phyloP scores from a whole-genome alignment of 2,113 vertebrate species.

The Siniperca chuatsi region DNA sequence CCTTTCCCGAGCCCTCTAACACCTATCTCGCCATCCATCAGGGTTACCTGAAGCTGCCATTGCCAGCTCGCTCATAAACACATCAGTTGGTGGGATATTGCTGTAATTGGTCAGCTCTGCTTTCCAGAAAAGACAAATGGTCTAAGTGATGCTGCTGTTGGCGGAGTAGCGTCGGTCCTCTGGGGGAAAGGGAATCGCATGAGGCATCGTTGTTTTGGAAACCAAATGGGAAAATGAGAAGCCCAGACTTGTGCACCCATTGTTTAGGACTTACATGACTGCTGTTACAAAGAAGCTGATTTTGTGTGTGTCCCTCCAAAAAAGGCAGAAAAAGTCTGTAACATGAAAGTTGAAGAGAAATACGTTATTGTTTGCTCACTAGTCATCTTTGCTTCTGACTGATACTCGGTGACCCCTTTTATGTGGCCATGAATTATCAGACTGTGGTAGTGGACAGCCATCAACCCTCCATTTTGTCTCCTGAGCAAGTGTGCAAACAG shows the following conservation, averaged over 20 bases:
- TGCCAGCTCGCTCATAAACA: conserved; percentile 36
- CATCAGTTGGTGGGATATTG: conserved; percentile 36
- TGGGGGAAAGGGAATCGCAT: neutral
- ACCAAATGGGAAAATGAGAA: conserved; percentile 8
- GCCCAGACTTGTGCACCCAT: neutral
- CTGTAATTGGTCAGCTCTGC: conserved; percentile 58
- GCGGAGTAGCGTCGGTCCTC: neutral
- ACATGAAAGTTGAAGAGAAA: conserved; percentile 12
- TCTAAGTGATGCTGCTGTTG: conserved; percentile 23
- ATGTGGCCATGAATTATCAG: conserved; percentile 29
- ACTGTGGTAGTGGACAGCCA: conserved; percentile 27
- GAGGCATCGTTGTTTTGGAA: conserved; percentile 14
- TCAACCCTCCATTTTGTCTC: conserved; percentile 49
- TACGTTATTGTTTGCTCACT: conserved; percentile 40
- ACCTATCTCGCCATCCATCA: conserved; percentile 22
- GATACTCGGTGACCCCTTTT: conserved; percentile 29
- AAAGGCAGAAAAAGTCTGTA: neutral
- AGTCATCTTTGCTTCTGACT: neutral
- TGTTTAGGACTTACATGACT: neutral
- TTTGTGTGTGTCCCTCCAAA: neutral
- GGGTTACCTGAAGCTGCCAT: conserved; percentile 28
- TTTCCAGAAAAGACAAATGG: conserved; percentile 37
- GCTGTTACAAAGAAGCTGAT: neutral
- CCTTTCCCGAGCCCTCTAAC: conserved; percentile 2
- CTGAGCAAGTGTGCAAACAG: conserved; percentile 66